These are phyloP conservation scores for Chorisops tibialis DNA, from an alignment of 2,888 invertebrate genomes.

Conservation along the genomic window DNA sequence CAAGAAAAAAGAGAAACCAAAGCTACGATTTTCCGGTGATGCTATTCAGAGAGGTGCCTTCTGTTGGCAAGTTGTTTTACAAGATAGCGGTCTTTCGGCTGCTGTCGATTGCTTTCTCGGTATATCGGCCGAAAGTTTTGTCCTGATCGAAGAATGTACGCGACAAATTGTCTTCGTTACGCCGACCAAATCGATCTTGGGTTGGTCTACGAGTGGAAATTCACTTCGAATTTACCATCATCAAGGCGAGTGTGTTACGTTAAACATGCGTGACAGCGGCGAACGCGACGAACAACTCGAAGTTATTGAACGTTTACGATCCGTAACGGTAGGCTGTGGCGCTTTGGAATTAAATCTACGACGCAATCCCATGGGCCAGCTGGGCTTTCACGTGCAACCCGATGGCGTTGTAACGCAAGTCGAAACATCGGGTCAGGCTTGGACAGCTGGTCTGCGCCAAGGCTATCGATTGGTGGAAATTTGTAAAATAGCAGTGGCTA, in stretches of 20 bases:
- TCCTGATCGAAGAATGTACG: constrained; percentile 78
- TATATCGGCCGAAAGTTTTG: constrained; percentile 81
- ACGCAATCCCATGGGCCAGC: constrained; percentile 77
- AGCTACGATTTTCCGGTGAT: constrained; percentile 72
- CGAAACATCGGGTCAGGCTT: constrained; percentile 49
- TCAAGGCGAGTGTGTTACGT: constrained; percentile 86
- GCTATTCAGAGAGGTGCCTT: constrained; percentile 72
- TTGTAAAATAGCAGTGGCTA: constrained; percentile 84
- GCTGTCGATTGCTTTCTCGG: constrained; percentile 78
- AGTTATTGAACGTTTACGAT: constrained; percentile 73
- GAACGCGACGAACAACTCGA: constrained; percentile 70
- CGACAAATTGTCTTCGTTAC: constrained; percentile 82
- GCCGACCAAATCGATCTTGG: constrained; percentile 76
- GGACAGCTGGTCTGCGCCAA: constrained; percentile 80
- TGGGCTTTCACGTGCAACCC: constrained; percentile 87
- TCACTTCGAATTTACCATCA: constrained; percentile 84
- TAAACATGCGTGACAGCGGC: constrained; percentile 69
- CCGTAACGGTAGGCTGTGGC: constrained; percentile 74
- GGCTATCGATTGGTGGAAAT: constrained; percentile 89
- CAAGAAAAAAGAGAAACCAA: constrained; percentile 72
- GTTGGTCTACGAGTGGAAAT: constrained; percentile 56
- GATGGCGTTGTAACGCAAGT: constrained; percentile 87
- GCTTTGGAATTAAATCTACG: constrained; percentile 77
- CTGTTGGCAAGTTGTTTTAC: constrained; percentile 76
- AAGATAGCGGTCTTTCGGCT: constrained; percentile 63